Evolutionary conservation across 2,888 invertebrate species (phyloP), one percentile per base, ranked within the genome.

Genomic region (Meandrusa payeni): DNA sequence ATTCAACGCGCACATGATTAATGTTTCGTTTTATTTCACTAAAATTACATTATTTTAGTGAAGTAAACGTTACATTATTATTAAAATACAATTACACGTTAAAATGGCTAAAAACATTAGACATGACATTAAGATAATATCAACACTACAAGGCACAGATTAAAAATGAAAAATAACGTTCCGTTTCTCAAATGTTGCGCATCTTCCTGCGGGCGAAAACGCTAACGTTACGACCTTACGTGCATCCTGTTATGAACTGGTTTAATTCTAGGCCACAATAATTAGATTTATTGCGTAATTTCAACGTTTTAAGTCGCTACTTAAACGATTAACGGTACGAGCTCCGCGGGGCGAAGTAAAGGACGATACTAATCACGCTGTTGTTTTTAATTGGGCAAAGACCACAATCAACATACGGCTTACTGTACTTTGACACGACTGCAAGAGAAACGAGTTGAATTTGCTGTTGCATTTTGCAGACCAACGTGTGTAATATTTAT

Each of bases 241-340:
- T 46, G 52, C 49, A 57, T 61, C 60, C 60, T 59, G 50, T 46
- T 45, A 20, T 15, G 40, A 57, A 55, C 57, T 50, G 47, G 55
- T 55, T 49, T 41, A 46, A 45, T 59, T 61, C 56, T 61, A 61
- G 61, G 61, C 57, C 59, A 54, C 51, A 57, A 57, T 47, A 42
- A 52, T 57, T 51, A 54, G 46, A 47, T 50, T 48, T 40, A 50
- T 61, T 59, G 53, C 57, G 48, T 56, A 33, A 41, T 27, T 41
- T 13, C 5, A 26, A 20, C 33, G 33, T 41, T 41, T 41, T 41
- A 41, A 32, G n/a, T 31, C 12, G 17, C 32, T 2, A 33, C 19
- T 26, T 13, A 41, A 41, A 41, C 20, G 27, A 12, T 31, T 33
- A 41, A 33, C 26, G 26, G 32, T 41, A 33, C 15, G 20, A 40